Conservation (phyloP, 1,140 invertebrate genomes). For the Ceratina australensis region DNA sequence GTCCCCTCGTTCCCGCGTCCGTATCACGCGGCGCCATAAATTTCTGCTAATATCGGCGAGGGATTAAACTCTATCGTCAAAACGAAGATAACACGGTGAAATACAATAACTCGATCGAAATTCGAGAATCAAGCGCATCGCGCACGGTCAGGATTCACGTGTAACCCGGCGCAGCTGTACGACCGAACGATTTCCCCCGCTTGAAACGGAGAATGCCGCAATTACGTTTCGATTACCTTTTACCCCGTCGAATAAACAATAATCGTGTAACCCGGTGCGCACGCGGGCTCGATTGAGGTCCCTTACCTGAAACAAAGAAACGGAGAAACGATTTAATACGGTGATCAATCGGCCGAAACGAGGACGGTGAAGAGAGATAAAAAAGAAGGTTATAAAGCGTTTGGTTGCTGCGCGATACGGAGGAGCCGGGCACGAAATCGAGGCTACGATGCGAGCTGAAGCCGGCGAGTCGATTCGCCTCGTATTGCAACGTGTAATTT, state of each 20-base stretch:
- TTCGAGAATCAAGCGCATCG: conserved; percentile 28
- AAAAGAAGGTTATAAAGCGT: not conserved
- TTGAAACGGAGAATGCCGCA: conserved; percentile 33
- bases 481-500: not conserved
- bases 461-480: not conserved
- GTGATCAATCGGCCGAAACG: conserved; percentile 49
- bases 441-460: not conserved
- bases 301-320: conserved; percentile 60
- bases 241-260: conserved; percentile 52
- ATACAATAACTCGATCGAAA: conserved; percentile 27
- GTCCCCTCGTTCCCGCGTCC: not conserved
- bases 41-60: conserved; percentile 27
- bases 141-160: conserved; percentile 14
- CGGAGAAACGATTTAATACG: conserved; percentile 52
- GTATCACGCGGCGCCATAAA: conserved; percentile 3
- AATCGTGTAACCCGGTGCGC: conserved; percentile 20
- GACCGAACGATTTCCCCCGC: conserved; percentile 52
- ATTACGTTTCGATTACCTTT: conserved; percentile 63
- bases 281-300: conserved; percentile 2
- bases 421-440: not conserved
- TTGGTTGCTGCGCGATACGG: not conserved
- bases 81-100: conserved; percentile 29
- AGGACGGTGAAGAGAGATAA: conserved; percentile 2
- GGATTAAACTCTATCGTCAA: conserved; percentile 32
- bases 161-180: conserved; percentile 43